Base-by-base conservation (phyloP, 2,797 vertebrate species). In the Malacoraja senta region DNA sequence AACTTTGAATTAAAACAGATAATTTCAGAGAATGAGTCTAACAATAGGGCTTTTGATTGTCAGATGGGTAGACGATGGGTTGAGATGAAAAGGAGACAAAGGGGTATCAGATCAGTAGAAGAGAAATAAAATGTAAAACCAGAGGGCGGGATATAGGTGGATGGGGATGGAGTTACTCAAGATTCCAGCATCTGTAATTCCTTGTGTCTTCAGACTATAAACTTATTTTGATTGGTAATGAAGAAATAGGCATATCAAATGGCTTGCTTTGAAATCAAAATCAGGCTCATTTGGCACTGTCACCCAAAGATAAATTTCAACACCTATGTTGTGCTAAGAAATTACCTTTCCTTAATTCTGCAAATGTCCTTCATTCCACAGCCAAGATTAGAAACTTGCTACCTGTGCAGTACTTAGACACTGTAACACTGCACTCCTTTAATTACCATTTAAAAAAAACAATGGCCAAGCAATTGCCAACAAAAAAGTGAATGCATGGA, bases 371-470 rank as follows among this genome's bases (percentile, higher is more conserved):
- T 88, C 84, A 88, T 19, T 35, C n/a, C 84, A n/a, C 17, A 12
- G 61, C 84, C 84, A 68, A 68, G n/a, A 35, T 53, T 10, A 53
- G 90, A 26, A 72, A 74, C 80, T 53, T n/a, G 24, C 86, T 15
- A 12, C 53, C 44, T 71, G 29, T 29, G 35, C 32, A 26, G 65
- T 91, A 38, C 32, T 29, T 44, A 3, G 32, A 24, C 65, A 44
- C n/a, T 91, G 32, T 21, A 29, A 91, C 19, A 32, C 44, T 72
- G 26, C 68, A 74, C 68, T 74, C 24, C 68, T 68, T 74, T 91
- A 72, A 91, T 91, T 53, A 44, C 35, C 68, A 74, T 74, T 72
- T 72, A 44, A 91, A 91, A 91, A 32, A 91, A 91, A 72, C 68
- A 91, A 26, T 53, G 26, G 71, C 35, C 4, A 38, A 74, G 72